These are phyloP conservation scores for Psilopsiagon aymara DNA, from an alignment of 2,113 vertebrate genomes.

Conservation along the genomic window DNA sequence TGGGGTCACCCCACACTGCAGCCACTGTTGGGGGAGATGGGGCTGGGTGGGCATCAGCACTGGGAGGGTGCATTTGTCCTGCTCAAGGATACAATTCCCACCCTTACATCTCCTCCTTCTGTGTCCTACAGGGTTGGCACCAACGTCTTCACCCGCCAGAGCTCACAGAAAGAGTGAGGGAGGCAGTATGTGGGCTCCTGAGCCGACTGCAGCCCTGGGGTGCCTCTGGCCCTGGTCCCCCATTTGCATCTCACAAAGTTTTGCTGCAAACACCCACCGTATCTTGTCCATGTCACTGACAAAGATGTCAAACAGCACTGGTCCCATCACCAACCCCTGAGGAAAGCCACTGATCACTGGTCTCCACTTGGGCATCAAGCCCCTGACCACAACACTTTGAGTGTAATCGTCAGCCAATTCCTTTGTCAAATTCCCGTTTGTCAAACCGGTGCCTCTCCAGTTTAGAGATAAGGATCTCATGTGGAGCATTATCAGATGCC, in stretches of 20 bases:
- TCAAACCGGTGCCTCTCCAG: too few species aligned
- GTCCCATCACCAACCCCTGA: not conserved
- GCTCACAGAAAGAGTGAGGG: accelerated
- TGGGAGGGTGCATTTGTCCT: too few species aligned
- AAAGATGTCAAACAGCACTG: not conserved
- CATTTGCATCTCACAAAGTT: not conserved
- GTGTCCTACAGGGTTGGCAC: not conserved
- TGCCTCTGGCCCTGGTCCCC: not conserved
- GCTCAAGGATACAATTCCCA: too few species aligned
- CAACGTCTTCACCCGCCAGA: not conserved
- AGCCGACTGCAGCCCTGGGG: accelerated
- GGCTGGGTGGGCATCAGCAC: accelerated
- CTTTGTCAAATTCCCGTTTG: not conserved
- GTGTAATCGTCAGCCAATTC: not conserved
- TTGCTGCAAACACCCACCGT: not conserved
- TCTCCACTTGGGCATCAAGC: not conserved
- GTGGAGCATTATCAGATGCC: too few species aligned
- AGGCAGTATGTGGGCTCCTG: accelerated
- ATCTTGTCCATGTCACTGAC: not conserved
- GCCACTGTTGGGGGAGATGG: accelerated
- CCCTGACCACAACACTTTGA: not conserved
- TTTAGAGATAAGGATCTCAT: too few species aligned
- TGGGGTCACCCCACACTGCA: not conserved
- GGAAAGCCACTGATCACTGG: not conserved
- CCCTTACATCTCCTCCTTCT: not conserved